Evolutionary conservation across 1,140 invertebrate species (phyloP), one percentile per base, ranked within the genome.

Genomic region (Pseudomyrmex sp.): DNA sequence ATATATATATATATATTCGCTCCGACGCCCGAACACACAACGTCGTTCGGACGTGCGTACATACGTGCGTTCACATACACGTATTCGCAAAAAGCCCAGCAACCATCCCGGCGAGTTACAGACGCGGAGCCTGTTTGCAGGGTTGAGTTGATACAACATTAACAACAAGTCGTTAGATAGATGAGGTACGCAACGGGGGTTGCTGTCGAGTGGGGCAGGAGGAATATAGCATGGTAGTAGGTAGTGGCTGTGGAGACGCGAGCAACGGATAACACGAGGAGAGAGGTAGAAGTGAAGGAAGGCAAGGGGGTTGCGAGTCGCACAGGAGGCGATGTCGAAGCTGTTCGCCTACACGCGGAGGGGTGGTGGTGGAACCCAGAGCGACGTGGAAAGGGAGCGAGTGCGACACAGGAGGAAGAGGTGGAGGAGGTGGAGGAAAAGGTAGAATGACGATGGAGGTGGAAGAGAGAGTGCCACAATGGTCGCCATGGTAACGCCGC

Each of bases 81-180:
- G 63, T 48, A 75, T 59, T 82, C 59, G 79, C 58, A 75, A 75
- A 75, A 82, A 82, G 23, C 58, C 69, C 68, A 46, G 70, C 72
- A 82, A 82, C 70, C 79, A 82, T 82, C 72, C 61, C 70, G 59
- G 26, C 70, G 70, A 75, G 79, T 82, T 82, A 82, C 70, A 75
- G 62, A 62, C 35, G 65, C 61, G 56, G 52, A 86, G 87, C 65
- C 90, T 89, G 90, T 91, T 90, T 89, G 88, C 88, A 88, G 87
- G 90, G 89, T 90, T 91, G 87, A 92, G 87, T 91, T 92, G 89
- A 92, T 92, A 92, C 91, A 91, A 91, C 91, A 92, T 92, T 92
- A 92, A 93, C 89, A 91, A 92, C 91, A 90, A 92, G 91, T 92
- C 91, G 91, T 93, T 92, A 92, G 91, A 90, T 89, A 90, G 89